These are phyloP conservation scores for Lycopodina hypogea DNA, from an alignment of 37 sponge, comb jelly and placozoan species.

Conservation along the genomic window DNA sequence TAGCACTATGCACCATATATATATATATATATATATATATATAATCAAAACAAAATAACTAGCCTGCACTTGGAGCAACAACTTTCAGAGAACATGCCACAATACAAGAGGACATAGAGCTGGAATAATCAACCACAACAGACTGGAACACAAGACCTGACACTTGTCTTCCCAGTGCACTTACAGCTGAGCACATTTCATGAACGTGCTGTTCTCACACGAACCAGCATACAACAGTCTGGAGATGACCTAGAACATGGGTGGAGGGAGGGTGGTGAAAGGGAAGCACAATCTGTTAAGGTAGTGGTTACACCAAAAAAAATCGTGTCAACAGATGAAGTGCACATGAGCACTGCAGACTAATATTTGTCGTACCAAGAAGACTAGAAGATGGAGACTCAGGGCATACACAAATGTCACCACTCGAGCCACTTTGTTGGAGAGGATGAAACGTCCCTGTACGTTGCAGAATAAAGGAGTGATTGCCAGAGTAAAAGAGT, in stretches of 20 bases:
- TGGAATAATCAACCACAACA: background rate
- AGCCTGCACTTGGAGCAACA: no score
- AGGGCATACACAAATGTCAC: constrained; percentile 86
- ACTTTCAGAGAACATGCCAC: no score
- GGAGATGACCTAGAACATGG: constrained; percentile 50
- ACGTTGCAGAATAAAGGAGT: background rate
- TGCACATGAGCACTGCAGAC: no score
- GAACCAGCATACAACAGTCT: constrained; percentile 45
- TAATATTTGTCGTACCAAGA: constrained; percentile 65
- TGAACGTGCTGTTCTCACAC: constrained; percentile 48
- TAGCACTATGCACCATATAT: no score
- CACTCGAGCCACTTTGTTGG: constrained; percentile 87
- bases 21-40: no score
- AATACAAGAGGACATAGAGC: no score
- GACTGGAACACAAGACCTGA: background rate
- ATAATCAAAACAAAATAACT: no score
- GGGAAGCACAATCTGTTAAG: constrained; percentile 5
- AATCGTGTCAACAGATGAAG: background rate
- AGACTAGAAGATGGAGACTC: constrained; percentile 79
- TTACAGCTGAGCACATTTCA: constrained; percentile 71
- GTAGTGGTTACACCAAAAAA: background rate
- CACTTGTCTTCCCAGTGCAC: constrained; percentile 5
- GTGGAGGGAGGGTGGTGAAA: background rate
- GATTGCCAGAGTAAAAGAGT: no score
- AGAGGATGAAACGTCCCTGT: constrained; percentile 88